A percentile compares a stretch with the other conserved stretches of the same genome.
These are phyloP conservation scores for Habroteleia sp. DNA, from an alignment of 2,888 invertebrate species.

Conservation along the genomic window DNA sequence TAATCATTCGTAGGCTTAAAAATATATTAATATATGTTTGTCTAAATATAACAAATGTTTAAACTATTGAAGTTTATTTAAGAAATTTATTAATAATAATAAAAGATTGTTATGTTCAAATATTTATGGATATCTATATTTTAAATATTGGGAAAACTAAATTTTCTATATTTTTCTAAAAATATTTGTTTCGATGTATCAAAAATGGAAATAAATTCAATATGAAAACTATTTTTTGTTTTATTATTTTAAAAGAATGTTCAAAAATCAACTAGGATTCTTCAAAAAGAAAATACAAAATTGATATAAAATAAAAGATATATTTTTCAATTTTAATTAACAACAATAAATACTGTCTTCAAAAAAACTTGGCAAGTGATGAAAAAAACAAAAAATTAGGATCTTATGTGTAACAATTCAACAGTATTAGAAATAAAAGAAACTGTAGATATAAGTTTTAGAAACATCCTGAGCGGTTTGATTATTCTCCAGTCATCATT, in stretches of 20 bases:
- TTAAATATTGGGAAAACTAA: no score
- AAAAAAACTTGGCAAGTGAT: slow-evolving; percentile 64
- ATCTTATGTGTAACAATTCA: slow-evolving; percentile 21
- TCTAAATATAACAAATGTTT: no score
- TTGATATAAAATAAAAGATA: slow-evolving; percentile 51
- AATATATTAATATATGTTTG: no score
- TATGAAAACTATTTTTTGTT: no score
- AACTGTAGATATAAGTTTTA: slow-evolving; percentile 36
- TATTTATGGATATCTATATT: no score
- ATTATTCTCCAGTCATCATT: slow-evolving; percentile 97
- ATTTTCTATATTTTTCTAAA: no score
- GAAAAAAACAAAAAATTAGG: slow-evolving; percentile 19
- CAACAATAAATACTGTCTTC: slow-evolving; percentile 78
- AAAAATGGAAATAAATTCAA: no score
- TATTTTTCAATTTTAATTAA: slow-evolving; percentile 75
- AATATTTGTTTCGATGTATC: no score
- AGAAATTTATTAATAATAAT: no score
- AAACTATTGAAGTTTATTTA: no score
- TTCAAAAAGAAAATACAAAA: slow-evolving; percentile 25
- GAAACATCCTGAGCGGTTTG: slow-evolving; percentile 20
- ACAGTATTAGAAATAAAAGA: slow-evolving; percentile 45
- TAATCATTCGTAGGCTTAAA: no score
- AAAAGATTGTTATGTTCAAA: no score
- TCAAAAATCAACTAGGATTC: not conserved
- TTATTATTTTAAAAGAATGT: not conserved